Base-by-base conservation (phyloP, 1,140 invertebrate genomes). In the Rhyacophila brunnea region DNA sequence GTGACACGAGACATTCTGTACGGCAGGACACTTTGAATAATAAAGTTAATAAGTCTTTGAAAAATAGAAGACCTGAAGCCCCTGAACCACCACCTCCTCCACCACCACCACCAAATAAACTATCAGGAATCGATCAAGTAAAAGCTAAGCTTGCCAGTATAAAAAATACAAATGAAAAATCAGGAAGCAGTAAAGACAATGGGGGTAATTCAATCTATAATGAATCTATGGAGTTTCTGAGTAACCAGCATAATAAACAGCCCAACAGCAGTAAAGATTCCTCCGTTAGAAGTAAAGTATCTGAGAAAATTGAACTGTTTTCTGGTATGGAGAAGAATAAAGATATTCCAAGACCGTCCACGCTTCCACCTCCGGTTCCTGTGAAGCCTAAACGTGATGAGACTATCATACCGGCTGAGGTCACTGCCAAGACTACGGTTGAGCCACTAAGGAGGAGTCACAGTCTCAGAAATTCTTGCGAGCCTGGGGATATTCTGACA, bases 401-500 rank as follows among this genome's bases (percentile, higher is more conserved):
- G 18, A 18, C 53, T 10, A 15, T 38, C 6, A 32, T 61, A 7
- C 52, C 57, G 6, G 58, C 20, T 34, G 48, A 23, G 7, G 54
- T 53, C 5, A 28, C 28, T 28, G 44, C 48, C 0, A 45, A 49
- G 11, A 61, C 58, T 14, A 19, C 60, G 13, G 62, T 71, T 28
- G 76, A 78, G 58, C 74, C 76, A 47, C 63, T 80, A 52, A 68
- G 75, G 64, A 70, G 77, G 66, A 80, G 68, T 42, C 77, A 80
- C 60, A 80, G 77, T 62, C 70, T 73, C 50, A 69, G 76, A 49
- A 75, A 78, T 58, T 77, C 74, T 6, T 59, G 70, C 38, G 78
- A 79, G 53, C 74, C 76, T 54, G 89, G 91, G 1, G 90, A 93
- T 69, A 85, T 91, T 58, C 73, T 92, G 56, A 93, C 90, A 0